Evolutionary conservation across 2,888 invertebrate genomes (phyloP), one percentile per base, ranked within the genome.

Genomic region (Agrotis segetum): DNA sequence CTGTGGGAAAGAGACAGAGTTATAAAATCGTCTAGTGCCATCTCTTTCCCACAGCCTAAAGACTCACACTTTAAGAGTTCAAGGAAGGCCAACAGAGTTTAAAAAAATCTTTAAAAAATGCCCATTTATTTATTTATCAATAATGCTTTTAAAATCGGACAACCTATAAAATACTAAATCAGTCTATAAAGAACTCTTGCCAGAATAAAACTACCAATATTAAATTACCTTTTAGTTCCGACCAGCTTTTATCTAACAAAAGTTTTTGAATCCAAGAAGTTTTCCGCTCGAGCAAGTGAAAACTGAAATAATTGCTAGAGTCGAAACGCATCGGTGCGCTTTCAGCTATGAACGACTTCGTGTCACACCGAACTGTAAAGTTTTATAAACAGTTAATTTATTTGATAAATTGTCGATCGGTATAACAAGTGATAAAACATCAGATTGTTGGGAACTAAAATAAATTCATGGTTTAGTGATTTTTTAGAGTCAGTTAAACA

Each of bases 221-320:
- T 72, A 82, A 82, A 82, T 81, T 73, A 77, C 73, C 58, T 62
- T 77, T 64, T 71, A 74, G 71, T 80, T 80, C 71, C 63, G 62
- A 59, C 71, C 67, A 71, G 67, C 71, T 83, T 83, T 75, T 75
- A 78, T 83, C 85, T 83, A 79, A 79, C 83, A 82, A 85, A 88
- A 87, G 84, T 88, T 85, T 83, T 81, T 77, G 83, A 85, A 87
- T 88, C 87, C 87, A 85, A 84, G 85, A 90, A 92, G 88, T 89
- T 92, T 91, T 91, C 88, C 85, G 85, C 88, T 87, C 86, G 82
- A 86, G 84, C 85, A 85, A 90, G 87, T 91, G 89, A 91, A 91
- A 92, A 92, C 90, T 92, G 87, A 88, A 90, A 91, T 92, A 92
- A 93, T 92, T 91, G 91, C 85, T 85, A 76, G 85, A 90, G 87